These are phyloP conservation scores for Argentina silus DNA, from an alignment of 2,797 vertebrate species.

Conservation along the genomic window DNA sequence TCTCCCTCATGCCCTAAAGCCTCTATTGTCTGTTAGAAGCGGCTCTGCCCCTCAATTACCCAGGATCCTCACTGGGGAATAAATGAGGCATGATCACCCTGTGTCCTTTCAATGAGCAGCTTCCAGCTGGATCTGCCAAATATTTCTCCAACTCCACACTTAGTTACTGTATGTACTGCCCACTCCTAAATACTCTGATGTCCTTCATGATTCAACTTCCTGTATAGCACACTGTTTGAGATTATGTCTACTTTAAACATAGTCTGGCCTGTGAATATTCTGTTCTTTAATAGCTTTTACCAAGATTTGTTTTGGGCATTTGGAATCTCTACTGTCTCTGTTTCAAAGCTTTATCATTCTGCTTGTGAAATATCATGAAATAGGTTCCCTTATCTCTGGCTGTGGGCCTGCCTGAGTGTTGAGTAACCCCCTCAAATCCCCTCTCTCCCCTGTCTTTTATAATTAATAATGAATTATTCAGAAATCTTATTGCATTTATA, in stretches of 20 bases:
- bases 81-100: conserved; percentile 26
- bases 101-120: conserved; percentile 37
- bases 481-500: too few relatives aligned
- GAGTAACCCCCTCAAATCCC: neutral
- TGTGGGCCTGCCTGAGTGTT: neutral
- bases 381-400: neutral
- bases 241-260: neutral
- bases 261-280: too few relatives aligned
- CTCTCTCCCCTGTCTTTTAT: neutral
- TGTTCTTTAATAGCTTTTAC: too few relatives aligned
- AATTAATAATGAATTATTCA: neutral
- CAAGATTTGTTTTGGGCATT: too few relatives aligned
- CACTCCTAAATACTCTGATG: conserved; percentile 1
- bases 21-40: conserved; percentile 30
- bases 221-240: neutral
- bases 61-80: conserved; percentile 29
- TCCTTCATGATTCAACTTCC: neutral
- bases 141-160: conserved; percentile 29
- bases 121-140: conserved; percentile 26
- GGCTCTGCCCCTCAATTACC: conserved; percentile 26
- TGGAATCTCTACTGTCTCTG: neutral
- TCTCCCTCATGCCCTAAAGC: conserved; percentile 21
- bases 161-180: conserved; percentile 19
- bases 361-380: conserved; percentile 1
- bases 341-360: neutral